Evolutionary conservation across 2,113 vertebrate species (phyloP).

Genomic region (Progne subis): DNA sequence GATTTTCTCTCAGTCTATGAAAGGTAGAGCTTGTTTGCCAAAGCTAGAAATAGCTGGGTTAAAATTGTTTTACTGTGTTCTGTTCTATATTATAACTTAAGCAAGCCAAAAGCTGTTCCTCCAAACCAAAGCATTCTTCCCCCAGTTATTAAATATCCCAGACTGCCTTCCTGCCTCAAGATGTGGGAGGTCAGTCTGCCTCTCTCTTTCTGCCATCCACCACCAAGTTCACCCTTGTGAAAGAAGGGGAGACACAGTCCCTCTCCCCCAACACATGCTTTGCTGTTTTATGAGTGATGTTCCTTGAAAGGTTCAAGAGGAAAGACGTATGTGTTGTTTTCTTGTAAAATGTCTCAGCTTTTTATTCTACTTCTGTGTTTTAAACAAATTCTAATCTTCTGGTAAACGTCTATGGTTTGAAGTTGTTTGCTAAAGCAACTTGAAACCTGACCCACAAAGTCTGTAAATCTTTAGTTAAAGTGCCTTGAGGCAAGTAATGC

Average conservation of each 20-base stretch:
- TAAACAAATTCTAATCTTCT: not conserved
- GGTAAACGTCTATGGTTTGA: not conserved
- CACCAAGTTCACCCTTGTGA: not conserved
- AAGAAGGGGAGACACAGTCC: not conserved
- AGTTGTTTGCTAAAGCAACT: conserved; percentile 10
- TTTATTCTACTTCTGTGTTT: not conserved
- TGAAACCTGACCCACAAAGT: conserved; percentile 14
- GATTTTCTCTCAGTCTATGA: not conserved
- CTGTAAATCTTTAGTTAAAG: conserved; percentile 55
- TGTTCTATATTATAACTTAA: conserved; percentile 53
- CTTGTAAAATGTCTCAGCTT: not conserved
- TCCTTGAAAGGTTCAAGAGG: not conserved
- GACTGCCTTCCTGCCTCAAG: conserved; percentile 39
- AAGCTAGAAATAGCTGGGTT: conserved; percentile 45
- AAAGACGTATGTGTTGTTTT: not conserved
- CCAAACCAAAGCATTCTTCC: conserved; percentile 58
- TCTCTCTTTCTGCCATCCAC: not conserved
- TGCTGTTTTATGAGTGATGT: not conserved
- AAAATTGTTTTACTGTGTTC: conserved; percentile 10
- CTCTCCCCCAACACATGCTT: not conserved
- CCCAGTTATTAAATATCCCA: conserved; percentile 54
- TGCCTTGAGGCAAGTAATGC: not conserved
- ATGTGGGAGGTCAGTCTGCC: conserved; percentile 14
- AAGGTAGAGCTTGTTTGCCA: conserved; percentile 13
- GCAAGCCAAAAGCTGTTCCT: conserved; percentile 52